These are phyloP conservation scores for Acrobasis suavella DNA, from an alignment of 2,888 invertebrate genomes.

Conservation along the genomic window DNA sequence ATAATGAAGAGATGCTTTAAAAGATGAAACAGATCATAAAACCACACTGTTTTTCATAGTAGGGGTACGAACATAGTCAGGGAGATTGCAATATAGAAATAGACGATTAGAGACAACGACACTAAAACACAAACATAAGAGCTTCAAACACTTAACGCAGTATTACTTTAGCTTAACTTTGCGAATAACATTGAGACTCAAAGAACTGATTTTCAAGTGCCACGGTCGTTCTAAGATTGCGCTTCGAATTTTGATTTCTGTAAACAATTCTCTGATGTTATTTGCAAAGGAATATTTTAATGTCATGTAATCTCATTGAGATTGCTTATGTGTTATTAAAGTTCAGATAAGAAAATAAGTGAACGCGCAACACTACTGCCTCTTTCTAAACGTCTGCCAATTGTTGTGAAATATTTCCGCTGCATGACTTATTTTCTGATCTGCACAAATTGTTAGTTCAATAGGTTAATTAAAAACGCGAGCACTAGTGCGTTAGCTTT, in stretches of 20 bases:
- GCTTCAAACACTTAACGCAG: conserved; percentile 65
- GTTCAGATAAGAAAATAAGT: conserved; percentile 34
- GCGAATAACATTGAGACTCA: conserved; percentile 34
- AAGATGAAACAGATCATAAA: background rate
- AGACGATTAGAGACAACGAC: conserved; percentile 78
- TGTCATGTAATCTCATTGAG: conserved; percentile 28
- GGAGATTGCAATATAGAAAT: conserved; percentile 35
- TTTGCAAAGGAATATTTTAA: conserved; percentile 32
- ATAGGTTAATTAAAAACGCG: conserved; percentile 49
- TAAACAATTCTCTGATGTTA: conserved; percentile 45
- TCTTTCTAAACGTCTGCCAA: conserved; percentile 32
- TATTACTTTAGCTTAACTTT: conserved; percentile 38
- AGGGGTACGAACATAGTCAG: conserved; percentile 1
- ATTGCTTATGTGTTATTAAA: conserved; percentile 27
- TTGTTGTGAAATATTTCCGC: conserved; percentile 36
- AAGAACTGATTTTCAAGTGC: conserved; percentile 72
- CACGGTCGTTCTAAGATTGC: conserved; percentile 53
- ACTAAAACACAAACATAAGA: conserved; percentile 71
- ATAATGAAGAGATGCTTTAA: conserved; percentile 2
- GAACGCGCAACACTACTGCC: conserved; percentile 32
- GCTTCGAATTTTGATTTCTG: conserved; percentile 51
- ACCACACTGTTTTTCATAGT: background rate
- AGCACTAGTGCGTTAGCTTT: conserved; percentile 72
- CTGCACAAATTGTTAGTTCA: conserved; percentile 39
- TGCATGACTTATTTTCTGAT: conserved; percentile 34